Evolutionary conservation across 2,797 vertebrate species (phyloP).

Genomic region (Sebastes minor): DNA sequence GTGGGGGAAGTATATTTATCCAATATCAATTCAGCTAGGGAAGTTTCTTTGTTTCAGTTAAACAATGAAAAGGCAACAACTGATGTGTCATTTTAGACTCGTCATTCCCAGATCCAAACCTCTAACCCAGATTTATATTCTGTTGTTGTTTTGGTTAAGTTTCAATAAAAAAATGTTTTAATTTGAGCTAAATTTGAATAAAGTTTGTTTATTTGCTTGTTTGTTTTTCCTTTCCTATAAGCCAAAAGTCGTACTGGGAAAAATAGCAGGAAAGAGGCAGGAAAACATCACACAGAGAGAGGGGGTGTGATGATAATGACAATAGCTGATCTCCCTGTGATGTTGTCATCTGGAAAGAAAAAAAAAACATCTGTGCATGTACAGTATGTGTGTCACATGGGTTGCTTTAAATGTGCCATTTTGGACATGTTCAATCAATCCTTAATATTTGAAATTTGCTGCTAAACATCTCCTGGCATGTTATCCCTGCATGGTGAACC

Average conservation of each 20-base stretch:
- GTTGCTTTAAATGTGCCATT: background rate
- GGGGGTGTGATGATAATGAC: slow-evolving; percentile 45
- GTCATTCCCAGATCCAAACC: background rate
- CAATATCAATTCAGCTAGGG: background rate
- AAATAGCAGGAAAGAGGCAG: slow-evolving; percentile 62
- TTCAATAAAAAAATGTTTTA: background rate
- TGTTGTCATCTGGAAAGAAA: slow-evolving; percentile 17
- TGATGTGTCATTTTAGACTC: background rate
- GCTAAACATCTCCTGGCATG: background rate
- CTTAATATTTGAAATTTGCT: background rate
- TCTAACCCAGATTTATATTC: background rate
- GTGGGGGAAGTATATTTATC: background rate
- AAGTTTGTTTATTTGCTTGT: background rate
- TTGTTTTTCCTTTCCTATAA: background rate
- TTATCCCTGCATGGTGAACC: background rate
- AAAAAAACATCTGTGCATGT: background rate
- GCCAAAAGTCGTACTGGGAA: background rate
- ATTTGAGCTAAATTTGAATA: background rate
- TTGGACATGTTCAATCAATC: background rate
- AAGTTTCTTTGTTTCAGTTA: background rate
- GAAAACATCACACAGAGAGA: slow-evolving; percentile 57
- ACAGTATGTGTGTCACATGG: slow-evolving; percentile 9
- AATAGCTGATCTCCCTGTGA: slow-evolving; percentile 73
- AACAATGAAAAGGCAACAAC: background rate
- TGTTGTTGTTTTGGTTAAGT: background rate